phyloP scores from a whole-genome alignment of 2,888 invertebrate species.

The Daptonema setosum region DNA sequence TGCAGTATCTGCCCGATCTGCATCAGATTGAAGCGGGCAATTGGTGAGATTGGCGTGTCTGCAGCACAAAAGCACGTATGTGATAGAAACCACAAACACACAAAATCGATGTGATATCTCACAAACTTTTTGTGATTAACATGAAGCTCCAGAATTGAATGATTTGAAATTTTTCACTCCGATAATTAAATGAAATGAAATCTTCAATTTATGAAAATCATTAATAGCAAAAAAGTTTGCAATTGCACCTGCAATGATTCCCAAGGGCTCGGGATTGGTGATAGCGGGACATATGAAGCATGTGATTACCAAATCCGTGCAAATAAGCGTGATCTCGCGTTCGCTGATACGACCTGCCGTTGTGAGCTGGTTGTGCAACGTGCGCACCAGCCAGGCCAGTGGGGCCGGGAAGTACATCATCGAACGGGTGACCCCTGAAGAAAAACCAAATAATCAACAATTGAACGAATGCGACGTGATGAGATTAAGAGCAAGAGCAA shows the following conservation, averaged over 20 bases:
- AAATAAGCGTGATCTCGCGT: slow-evolving; percentile 35
- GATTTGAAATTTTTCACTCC: too few relatives aligned
- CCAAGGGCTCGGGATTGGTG: slow-evolving; percentile 80
- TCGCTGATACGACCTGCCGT: not conserved
- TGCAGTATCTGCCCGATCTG: slow-evolving; percentile 74
- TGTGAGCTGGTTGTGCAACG: slow-evolving; percentile 48
- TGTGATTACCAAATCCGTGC: slow-evolving; percentile 74
- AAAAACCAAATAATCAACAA: too few relatives aligned
- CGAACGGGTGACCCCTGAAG: not conserved
- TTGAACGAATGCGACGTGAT: too few relatives aligned
- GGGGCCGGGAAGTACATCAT: slow-evolving; percentile 42
- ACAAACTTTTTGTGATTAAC: too few relatives aligned
- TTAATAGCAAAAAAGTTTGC: too few relatives aligned
- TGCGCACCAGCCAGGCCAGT: slow-evolving; percentile 68
- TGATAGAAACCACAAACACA: too few relatives aligned
- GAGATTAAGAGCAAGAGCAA: too few relatives aligned
- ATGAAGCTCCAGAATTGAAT: too few relatives aligned
- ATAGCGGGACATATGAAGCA: slow-evolving; percentile 87
- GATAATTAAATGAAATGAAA: too few relatives aligned
- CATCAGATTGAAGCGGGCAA: slow-evolving; percentile 56
- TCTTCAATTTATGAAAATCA: too few relatives aligned
- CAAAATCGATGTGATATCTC: too few relatives aligned
- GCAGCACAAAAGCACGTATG: too few relatives aligned
- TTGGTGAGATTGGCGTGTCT: slow-evolving; percentile 69
- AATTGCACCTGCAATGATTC: slow-evolving; percentile 61